These are phyloP conservation scores for Palythoa grandis DNA, from an alignment of 92 coral and sea anemone species.

Conservation along the genomic window DNA sequence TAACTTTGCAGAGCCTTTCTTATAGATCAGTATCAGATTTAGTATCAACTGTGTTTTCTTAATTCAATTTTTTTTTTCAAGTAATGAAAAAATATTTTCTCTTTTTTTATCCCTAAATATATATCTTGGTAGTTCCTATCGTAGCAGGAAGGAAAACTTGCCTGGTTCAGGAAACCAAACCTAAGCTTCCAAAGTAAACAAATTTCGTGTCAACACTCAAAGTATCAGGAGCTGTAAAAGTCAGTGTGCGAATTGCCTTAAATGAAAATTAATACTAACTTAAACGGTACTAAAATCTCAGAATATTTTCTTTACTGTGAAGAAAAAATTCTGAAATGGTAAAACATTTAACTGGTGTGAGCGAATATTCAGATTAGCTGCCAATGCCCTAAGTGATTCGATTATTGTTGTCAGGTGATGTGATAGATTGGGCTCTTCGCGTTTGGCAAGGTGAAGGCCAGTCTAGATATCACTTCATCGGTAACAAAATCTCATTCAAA, in stretches of 20 bases:
- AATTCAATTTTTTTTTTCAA: too few relatives aligned
- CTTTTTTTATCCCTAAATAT: too few relatives aligned
- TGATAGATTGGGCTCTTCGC: neutral
- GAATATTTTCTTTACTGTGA: neutral
- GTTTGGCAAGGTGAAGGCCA: neutral
- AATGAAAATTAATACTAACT: neutral
- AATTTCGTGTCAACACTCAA: slow-evolving; percentile 6
- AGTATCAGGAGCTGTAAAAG: slow-evolving; percentile 7
- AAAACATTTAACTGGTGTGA: slow-evolving; percentile 1
- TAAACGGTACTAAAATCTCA: too few relatives aligned
- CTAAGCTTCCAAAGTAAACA: neutral
- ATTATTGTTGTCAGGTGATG: slow-evolving; percentile 35
- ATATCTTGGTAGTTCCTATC: neutral
- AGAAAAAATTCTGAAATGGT: neutral
- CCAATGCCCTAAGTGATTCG: slow-evolving; percentile 33
- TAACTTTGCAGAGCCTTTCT: too few relatives aligned
- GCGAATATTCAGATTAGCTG: slow-evolving; percentile 22
- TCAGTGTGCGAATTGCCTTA: neutral
- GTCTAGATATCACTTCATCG: neutral
- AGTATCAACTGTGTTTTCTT: too few relatives aligned
- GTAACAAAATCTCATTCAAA: slow-evolving; percentile 7
- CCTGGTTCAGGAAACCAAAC: slow-evolving; percentile 1
- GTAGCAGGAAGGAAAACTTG: neutral
- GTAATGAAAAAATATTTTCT: too few relatives aligned
- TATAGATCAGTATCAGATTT: too few relatives aligned